These are phyloP conservation scores for Oscheius sp. DNA, from an alignment of 2,888 invertebrate genomes.

Conservation along the genomic window DNA sequence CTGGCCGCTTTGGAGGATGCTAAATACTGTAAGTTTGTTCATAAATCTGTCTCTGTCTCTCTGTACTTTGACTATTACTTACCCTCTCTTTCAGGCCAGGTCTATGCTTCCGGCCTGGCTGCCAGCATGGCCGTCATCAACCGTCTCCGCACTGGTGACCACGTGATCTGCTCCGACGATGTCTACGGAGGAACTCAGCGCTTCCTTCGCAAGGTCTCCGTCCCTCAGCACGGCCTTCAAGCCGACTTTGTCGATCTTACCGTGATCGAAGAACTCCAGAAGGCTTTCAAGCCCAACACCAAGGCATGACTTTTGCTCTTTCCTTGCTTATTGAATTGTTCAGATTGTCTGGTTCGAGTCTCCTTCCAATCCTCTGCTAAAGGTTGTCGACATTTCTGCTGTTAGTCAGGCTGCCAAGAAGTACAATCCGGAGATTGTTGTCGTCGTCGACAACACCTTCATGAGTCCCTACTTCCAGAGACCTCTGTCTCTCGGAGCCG, in stretches of 20 bases:
- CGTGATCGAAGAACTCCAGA: slow-evolving; percentile 79
- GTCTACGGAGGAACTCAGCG: slow-evolving; percentile 83
- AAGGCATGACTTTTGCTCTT: slow-evolving; percentile 79
- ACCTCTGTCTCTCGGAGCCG: slow-evolving; percentile 90
- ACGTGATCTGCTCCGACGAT: slow-evolving; percentile 90
- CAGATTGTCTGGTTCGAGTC: slow-evolving; percentile 89
- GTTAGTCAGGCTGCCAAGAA: slow-evolving; percentile 76
- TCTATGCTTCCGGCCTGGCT: slow-evolving; percentile 87
- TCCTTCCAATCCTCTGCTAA: slow-evolving; percentile 93
- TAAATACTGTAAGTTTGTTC: slow-evolving; percentile 79
- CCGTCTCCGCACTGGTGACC: slow-evolving; percentile 86
- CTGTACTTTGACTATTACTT: no score
- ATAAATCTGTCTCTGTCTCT: not conserved
- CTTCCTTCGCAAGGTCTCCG: slow-evolving; percentile 78
- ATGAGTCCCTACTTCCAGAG: slow-evolving; percentile 78
- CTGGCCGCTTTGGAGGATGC: slow-evolving; percentile 90
- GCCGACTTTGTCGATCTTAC: slow-evolving; percentile 85
- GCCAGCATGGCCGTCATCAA: slow-evolving; percentile 85
- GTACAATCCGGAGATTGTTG: slow-evolving; percentile 75
- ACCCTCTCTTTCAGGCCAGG: slow-evolving; percentile 73
- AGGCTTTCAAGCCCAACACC: slow-evolving; percentile 84
- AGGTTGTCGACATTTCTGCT: slow-evolving; percentile 87
- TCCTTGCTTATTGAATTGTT: not conserved
- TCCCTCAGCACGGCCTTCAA: slow-evolving; percentile 80
- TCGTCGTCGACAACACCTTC: slow-evolving; percentile 94